Percentiles rank a stretch among this genome's conserved stretches.
Conservation (phyloP, 2,888 invertebrate species). For the Aphidius colemani region DNA sequence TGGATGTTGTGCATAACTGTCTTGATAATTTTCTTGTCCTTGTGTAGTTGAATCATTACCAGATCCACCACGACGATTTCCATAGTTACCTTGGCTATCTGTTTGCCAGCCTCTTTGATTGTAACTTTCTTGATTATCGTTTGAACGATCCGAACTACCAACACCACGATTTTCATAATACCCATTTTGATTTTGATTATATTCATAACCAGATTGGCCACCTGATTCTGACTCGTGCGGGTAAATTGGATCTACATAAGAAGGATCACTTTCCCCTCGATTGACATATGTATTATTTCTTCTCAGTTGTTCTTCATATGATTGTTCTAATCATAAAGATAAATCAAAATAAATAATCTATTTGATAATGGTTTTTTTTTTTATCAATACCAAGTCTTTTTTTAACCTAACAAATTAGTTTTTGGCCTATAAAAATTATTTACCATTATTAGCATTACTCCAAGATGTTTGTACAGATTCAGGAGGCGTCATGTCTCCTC, state of each 20-base stretch:
- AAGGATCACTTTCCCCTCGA: not conserved
- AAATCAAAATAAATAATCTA: too few species aligned
- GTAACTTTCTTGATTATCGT: slow-evolving; percentile 31
- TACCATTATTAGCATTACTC: slow-evolving; percentile 3
- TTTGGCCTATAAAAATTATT: not conserved
- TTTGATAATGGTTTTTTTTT: too few species aligned
- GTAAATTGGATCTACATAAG: not conserved
- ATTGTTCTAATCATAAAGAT: not conserved
- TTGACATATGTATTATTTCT: slow-evolving; percentile 9
- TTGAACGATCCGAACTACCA: slow-evolving; percentile 27
- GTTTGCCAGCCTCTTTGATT: slow-evolving; percentile 15
- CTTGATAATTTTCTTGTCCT: slow-evolving; percentile 48
- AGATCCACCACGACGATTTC: slow-evolving; percentile 20
- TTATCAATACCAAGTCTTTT: too few species aligned
- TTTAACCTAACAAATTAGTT: too few species aligned
- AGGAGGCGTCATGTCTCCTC: slow-evolving; percentile 30
- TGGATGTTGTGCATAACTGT: slow-evolving; percentile 62
- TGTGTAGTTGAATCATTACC: slow-evolving; percentile 9
- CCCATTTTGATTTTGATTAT: not conserved
- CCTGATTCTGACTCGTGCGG: slow-evolving; percentile 2
- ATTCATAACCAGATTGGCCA: slow-evolving; percentile 10
- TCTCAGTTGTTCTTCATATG: slow-evolving; percentile 19
- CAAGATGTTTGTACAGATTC: slow-evolving; percentile 7
- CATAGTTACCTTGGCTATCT: slow-evolving; percentile 11
- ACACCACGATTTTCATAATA: slow-evolving; percentile 13